Conservation (phyloP, 2,797 vertebrate genomes). For the Ficedula albicollis region DNA sequence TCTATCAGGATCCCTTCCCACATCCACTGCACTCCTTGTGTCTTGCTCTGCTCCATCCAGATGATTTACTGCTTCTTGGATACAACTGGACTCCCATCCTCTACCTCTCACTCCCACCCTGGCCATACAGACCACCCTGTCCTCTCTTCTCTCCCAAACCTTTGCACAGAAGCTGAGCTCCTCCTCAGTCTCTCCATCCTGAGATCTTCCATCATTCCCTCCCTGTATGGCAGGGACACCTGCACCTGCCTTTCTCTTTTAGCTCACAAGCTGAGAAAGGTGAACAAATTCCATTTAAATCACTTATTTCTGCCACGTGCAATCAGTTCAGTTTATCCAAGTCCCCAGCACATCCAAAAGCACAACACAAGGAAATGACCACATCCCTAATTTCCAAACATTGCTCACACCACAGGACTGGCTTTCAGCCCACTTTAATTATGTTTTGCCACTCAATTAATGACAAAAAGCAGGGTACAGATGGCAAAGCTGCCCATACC, state of each 20-base stretch:
- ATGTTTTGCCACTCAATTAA: neutral
- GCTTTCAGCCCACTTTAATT: neutral
- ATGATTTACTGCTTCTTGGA: neutral
- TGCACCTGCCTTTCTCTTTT: neutral
- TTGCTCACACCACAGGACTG: no score
- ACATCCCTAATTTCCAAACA: neutral
- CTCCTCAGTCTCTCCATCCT: neutral
- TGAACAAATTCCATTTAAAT: neutral
- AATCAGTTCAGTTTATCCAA: neutral
- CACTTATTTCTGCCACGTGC: neutral
- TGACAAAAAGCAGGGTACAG: neutral
- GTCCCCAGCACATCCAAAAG: neutral
- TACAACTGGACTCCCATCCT: neutral
- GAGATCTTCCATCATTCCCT: neutral
- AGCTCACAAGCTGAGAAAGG: neutral
- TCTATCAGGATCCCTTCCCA: neutral
- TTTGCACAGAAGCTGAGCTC: neutral
- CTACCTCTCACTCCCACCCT: neutral
- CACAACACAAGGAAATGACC: neutral
- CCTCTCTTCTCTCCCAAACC: neutral
- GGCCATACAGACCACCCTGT: neutral
- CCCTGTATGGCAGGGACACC: neutral
- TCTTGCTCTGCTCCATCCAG: neutral
- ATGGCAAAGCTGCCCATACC: slow-evolving; percentile 71
- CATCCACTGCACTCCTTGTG: neutral